Conservation (phyloP, 2,888 invertebrate genomes). For the Agrotis clavis region DNA sequence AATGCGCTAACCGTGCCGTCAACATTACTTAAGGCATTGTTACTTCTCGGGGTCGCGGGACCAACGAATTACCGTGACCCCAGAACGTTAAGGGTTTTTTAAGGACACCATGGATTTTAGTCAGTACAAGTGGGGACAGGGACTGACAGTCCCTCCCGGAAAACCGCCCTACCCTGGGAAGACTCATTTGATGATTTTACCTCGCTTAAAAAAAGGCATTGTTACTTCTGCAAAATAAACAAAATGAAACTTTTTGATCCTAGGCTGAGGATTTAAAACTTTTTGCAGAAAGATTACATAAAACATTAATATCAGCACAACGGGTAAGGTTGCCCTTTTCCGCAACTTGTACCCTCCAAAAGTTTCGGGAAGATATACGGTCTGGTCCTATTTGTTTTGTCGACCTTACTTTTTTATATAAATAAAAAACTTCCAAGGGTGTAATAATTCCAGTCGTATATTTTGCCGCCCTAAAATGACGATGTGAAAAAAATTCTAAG, state of each 20-base stretch:
- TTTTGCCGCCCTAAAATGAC: not conserved
- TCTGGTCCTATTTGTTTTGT: constrained; percentile 47
- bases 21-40: too few species aligned
- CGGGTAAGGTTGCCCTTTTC: constrained; percentile 33
- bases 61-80: too few species aligned
- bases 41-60: too few species aligned
- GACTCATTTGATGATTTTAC: too few species aligned
- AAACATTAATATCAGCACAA: constrained; percentile 45
- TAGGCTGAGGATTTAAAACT: not conserved
- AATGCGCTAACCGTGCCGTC: too few species aligned
- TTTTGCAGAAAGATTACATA: constrained; percentile 37
- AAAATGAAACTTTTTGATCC: not conserved
- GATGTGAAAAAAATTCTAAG: constrained; percentile 16
- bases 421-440: constrained; percentile 47
- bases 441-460: constrained; percentile 32
- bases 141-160: too few species aligned
- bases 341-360: constrained; percentile 45
- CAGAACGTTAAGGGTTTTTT: too few species aligned
- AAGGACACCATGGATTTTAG: too few species aligned
- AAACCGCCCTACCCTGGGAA: too few species aligned
- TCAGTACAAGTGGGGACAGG: too few species aligned
- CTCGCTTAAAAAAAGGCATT: too few species aligned
- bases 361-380: constrained; percentile 47
- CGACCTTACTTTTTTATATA: constrained; percentile 48
- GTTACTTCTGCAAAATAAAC: too few species aligned